Percentiles rank a stretch among this genome's conserved stretches.
These are phyloP conservation scores for Pachypsylla venusta DNA, from an alignment of 1,140 invertebrate species.

Conservation along the genomic window DNA sequence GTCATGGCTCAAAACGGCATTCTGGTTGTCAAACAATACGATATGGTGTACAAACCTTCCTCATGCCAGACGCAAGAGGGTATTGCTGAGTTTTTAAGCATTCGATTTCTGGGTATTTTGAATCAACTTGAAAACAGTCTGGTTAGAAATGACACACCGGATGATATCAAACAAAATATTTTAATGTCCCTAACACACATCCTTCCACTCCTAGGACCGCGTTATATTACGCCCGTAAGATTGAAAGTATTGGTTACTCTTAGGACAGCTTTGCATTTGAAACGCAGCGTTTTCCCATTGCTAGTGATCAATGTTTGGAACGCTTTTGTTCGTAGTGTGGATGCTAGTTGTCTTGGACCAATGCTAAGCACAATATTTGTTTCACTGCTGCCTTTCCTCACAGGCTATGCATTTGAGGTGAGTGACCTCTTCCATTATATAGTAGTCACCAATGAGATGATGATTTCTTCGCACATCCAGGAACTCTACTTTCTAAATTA, in stretches of 20 bases:
- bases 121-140: conserved; percentile 19
- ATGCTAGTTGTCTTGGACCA: conserved; percentile 53
- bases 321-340: conserved; percentile 40
- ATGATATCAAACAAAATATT: conserved; percentile 19
- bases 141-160: conserved; percentile 13
- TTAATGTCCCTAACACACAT: conserved; percentile 19
- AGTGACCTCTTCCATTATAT: conserved; percentile 63
- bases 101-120: conserved; percentile 20
- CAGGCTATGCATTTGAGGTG: conserved; percentile 47
- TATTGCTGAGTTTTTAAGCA: conserved; percentile 17
- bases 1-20: conserved; percentile 12
- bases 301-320: conserved; percentile 19
- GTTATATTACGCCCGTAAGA: conserved; percentile 20
- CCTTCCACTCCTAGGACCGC: conserved; percentile 18
- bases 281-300: conserved; percentile 15
- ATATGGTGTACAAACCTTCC: conserved; percentile 11
- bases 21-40: conserved; percentile 14
- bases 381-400: conserved; percentile 56
- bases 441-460: conserved; percentile 53
- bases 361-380: conserved; percentile 68
- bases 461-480: conserved; percentile 46
- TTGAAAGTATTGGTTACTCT: conserved; percentile 23
- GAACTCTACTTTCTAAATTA: conserved; percentile 75
- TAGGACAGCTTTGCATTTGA: conserved; percentile 18
- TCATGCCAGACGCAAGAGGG: conserved; percentile 7